Percentiles rank a stretch among this genome's conserved stretches.
Evolutionary conservation across 2,113 vertebrate species (phyloP).

Genomic region (Gasterosteus nipponicus): DNA sequence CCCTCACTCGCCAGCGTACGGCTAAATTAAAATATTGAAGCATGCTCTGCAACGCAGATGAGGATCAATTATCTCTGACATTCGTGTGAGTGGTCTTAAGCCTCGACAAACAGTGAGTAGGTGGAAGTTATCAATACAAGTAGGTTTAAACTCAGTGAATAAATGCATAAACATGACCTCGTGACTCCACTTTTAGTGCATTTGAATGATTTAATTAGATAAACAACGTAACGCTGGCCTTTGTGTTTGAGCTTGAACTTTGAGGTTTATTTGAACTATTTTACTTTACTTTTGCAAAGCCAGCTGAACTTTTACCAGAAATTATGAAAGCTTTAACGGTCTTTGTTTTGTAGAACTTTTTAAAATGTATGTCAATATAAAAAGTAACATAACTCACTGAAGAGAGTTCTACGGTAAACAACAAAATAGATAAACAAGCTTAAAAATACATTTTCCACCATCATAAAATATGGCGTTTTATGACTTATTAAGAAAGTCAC

Average conservation of each 20-base stretch:
- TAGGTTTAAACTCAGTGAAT: constrained; percentile 13
- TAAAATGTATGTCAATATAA: not conserved
- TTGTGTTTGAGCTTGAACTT: not conserved
- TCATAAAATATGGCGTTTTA: not conserved
- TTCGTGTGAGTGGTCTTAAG: constrained; percentile 58
- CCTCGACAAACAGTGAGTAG: constrained; percentile 27
- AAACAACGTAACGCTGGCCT: not conserved
- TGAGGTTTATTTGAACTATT: not conserved
- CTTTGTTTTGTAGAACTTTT: not conserved
- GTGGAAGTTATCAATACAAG: constrained; percentile 34
- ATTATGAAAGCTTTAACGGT: not conserved
- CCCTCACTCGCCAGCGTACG: constrained; percentile 54
- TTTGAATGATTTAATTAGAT: constrained; percentile 7
- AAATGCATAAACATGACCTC: constrained; percentile 2
- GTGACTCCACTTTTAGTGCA: not conserved
- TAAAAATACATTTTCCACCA: not conserved
- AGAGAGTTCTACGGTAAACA: not conserved
- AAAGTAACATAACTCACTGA: not conserved
- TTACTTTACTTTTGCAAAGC: too few relatives aligned
- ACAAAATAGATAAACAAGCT: not conserved
- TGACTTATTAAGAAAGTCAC: not conserved
- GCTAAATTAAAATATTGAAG: constrained; percentile 69
- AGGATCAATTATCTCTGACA: constrained; percentile 64
- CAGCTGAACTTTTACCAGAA: not conserved
- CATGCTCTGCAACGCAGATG: constrained; percentile 55